Evolutionary conservation across 2,797 vertebrate species (phyloP), one percentile per base, ranked within the genome.

Genomic region (Ctenopoma multispine): DNA sequence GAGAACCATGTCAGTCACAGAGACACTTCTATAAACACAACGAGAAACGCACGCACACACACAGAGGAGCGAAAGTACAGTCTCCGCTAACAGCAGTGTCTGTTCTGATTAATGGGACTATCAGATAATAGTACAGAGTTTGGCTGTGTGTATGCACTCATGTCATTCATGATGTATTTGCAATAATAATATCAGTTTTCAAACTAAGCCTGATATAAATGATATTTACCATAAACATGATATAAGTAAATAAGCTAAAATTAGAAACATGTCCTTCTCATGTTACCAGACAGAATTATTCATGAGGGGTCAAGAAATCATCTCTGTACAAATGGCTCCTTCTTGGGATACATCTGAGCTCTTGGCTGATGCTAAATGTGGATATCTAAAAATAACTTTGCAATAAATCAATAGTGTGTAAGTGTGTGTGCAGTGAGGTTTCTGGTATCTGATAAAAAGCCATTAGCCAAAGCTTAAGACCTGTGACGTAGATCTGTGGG

Each of bases 381-480:
- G 58, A 53, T 18, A 6, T 83, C 88, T 89, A 88, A 85, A 89
- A 92, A 92, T 92, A 91, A 86, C 79, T 60, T 68, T 63, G 73
- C 48, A 62, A 88, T 90, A 87, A 83, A 89, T 90, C 75, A 75
- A 18, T 72, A 46, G 55, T 50, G 63, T 74, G 81, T 63, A 34
- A 27, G 8, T 54, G 64, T 53, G 64, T 60, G 63, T 23, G 46
- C 10, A 46, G 34, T 27, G 61, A 50, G 51, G 64, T 56, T 70
- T 72, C 55, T 17, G 13, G 38, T 68, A 34, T 77, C 57, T 58
- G 63, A 67, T 72, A 29, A 55, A 17, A 74, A 76, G 49, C 47
- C 23, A 53, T 75, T 61, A 48, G 36, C 24, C 17, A 11, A 38
- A 74, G 65, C 75, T 69, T 7, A 44, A 62, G 68, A 82, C 60